phyloP scores from a whole-genome alignment of 2,888 invertebrate genomes.

The Chrysomela aeneicollis region DNA sequence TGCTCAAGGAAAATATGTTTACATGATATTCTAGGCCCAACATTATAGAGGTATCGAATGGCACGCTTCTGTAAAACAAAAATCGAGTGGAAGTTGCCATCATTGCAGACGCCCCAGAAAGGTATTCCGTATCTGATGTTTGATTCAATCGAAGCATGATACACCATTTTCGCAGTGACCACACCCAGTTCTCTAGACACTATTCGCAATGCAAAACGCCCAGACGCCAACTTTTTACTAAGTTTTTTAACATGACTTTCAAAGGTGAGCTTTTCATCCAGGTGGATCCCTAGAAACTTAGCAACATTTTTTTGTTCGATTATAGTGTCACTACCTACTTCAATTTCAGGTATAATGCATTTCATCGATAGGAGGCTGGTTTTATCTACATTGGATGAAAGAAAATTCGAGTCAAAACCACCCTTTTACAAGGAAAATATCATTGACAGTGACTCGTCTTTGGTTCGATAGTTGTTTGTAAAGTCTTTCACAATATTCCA shows the following conservation, averaged over 20 bases:
- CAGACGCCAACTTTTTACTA: background rate
- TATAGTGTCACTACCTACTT: background rate
- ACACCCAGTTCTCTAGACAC: background rate
- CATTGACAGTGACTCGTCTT: background rate
- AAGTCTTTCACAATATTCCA: too few species aligned
- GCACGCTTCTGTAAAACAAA: conserved; percentile 3
- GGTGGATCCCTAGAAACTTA: background rate
- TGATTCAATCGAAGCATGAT: background rate
- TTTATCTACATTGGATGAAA: background rate
- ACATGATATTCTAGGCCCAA: background rate
- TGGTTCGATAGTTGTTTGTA: too few species aligned
- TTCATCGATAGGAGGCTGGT: background rate
- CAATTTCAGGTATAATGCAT: background rate
- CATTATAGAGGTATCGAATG: background rate
- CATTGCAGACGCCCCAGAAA: background rate
- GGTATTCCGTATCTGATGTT: background rate
- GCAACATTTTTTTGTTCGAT: background rate
- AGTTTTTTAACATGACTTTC: background rate
- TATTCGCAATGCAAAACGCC: background rate
- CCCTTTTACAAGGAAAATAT: background rate
- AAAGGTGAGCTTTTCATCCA: background rate
- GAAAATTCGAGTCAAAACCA: background rate
- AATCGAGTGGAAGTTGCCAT: background rate
- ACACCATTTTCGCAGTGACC: background rate
- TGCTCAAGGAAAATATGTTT: background rate